phyloP scores from a whole-genome alignment of 2,113 vertebrate genomes.

The Chaetodon auriga region DNA sequence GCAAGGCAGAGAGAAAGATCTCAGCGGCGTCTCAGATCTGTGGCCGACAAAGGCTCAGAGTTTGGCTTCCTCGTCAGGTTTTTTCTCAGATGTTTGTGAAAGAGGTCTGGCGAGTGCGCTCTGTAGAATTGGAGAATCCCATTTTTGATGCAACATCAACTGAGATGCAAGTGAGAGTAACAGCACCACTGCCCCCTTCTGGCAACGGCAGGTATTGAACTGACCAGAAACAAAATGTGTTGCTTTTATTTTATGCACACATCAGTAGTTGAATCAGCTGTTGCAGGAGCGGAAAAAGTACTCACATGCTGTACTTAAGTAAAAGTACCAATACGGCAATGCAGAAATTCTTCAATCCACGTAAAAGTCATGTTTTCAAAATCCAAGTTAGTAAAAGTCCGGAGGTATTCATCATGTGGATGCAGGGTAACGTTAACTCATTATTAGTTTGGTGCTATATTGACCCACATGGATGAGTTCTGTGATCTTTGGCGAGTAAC shows the following conservation, averaged over 20 bases:
- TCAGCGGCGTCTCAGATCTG: conserved; percentile 43
- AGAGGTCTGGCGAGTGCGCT: conserved; percentile 26
- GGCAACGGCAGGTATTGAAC: conserved; percentile 26
- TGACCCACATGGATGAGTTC: neutral
- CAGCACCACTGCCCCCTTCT: conserved; percentile 73
- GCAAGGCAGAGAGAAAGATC: conserved; percentile 49
- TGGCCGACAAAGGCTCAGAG: conserved; percentile 37
- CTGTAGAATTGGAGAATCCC: neutral
- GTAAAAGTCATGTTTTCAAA: neutral
- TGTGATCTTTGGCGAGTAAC: neutral
- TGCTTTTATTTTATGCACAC: no score
- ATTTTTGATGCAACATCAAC: neutral
- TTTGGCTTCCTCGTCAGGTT: conserved; percentile 48
- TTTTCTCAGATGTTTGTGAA: conserved; percentile 54
- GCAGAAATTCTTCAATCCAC: neutral
- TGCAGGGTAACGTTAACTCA: neutral
- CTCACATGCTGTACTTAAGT: neutral
- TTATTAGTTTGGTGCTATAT: neutral
- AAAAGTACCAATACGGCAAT: neutral
- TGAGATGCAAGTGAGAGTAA: neutral
- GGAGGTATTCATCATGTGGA: neutral
- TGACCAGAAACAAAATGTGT: neutral
- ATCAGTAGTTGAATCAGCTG: neutral
- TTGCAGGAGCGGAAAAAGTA: neutral
- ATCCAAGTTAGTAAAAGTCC: no score